Conservation (phyloP, 1,140 invertebrate genomes). For the Harpegnathos saltator region DNA sequence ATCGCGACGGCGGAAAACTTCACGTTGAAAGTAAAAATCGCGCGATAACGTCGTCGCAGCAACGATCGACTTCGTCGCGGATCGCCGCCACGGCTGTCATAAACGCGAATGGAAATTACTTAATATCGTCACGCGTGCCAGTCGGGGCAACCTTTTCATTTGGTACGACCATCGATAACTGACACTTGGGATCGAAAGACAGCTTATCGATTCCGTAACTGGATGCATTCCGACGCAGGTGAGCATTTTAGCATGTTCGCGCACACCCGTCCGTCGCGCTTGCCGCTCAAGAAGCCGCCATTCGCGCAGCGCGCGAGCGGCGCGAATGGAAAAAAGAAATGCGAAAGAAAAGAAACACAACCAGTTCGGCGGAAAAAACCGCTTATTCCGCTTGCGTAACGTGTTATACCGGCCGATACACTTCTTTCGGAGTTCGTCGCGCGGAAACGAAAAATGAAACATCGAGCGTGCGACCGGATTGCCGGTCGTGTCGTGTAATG, state of each 20-base stretch:
- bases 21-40: neutral
- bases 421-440: neutral
- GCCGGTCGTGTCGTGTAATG: neutral
- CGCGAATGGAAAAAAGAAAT: neutral
- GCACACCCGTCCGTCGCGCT: slow-evolving; percentile 20
- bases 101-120: slow-evolving; percentile 21
- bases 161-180: slow-evolving; percentile 10
- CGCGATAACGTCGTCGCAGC: neutral
- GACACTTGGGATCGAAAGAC: neutral
- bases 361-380: slow-evolving; percentile 40
- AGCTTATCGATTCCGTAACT: slow-evolving; percentile 4
- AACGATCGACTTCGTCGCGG: neutral
- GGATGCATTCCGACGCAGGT: neutral
- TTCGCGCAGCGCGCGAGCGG: too few species aligned
- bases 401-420: neutral
- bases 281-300: slow-evolving; percentile 3
- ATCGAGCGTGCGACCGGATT: slow-evolving; percentile 58
- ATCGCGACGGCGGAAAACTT: neutral
- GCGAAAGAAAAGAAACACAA: slow-evolving; percentile 34
- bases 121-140: slow-evolving; percentile 9
- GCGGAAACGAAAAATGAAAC: slow-evolving; percentile 33
- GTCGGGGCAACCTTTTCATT: slow-evolving; percentile 29
- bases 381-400: slow-evolving; percentile 33
- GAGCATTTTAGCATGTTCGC: neutral
- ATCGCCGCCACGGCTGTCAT: neutral